Percentiles rank a stretch among this genome's conserved stretches.
phyloP scores from a whole-genome alignment of 2,113 vertebrate genomes.

The Mionectes macconnelli region DNA sequence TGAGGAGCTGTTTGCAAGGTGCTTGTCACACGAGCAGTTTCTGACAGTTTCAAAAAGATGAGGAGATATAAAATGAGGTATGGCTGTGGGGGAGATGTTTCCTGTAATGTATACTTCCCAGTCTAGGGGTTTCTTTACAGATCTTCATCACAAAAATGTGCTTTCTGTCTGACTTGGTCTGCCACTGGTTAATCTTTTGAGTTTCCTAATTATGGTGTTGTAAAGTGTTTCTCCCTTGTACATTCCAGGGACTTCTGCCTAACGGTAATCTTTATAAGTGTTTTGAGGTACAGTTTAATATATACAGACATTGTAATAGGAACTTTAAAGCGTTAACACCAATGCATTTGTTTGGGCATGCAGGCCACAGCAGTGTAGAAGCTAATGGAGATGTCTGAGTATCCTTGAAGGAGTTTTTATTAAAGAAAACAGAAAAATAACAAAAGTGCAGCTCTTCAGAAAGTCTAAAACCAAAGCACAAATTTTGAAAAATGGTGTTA shows the following conservation, averaged over 20 bases:
- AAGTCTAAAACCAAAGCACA: neutral
- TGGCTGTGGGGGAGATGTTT: slow-evolving; percentile 1
- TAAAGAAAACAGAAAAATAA: neutral
- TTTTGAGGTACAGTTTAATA: neutral
- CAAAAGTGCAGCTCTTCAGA: neutral
- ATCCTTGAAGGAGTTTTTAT: neutral
- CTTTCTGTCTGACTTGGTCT: neutral
- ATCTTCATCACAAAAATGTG: neutral
- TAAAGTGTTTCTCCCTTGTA: neutral
- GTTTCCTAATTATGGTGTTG: neutral
- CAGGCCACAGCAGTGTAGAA: neutral
- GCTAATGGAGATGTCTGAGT: neutral
- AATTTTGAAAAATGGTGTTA: neutral
- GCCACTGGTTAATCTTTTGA: neutral
- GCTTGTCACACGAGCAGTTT: neutral
- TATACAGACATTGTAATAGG: neutral
- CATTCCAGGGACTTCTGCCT: neutral
- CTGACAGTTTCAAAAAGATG: neutral
- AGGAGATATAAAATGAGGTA: slow-evolving; percentile 6
- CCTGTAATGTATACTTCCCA: neutral
- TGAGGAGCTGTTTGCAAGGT: neutral
- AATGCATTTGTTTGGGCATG: neutral
- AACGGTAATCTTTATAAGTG: neutral
- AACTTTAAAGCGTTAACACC: neutral
- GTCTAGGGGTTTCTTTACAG: neutral